These are phyloP conservation scores for Sogatella furcifera DNA, from an alignment of 1,140 invertebrate genomes.

Conservation along the genomic window DNA sequence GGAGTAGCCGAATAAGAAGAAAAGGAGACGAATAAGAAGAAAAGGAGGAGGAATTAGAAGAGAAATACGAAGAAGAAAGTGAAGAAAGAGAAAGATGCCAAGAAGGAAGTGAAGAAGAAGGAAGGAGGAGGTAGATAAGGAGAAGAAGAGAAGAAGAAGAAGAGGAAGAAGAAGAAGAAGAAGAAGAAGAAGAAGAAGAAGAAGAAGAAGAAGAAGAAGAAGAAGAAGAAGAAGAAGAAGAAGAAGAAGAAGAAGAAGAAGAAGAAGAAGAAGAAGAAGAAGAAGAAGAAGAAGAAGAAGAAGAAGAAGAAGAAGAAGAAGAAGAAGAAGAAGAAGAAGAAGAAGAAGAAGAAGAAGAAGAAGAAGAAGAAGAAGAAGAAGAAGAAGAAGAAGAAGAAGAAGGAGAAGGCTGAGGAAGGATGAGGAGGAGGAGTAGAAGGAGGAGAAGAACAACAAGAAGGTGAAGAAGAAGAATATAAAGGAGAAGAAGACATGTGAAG, in stretches of 20 bases:
- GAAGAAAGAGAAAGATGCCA: no score
- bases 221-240: slow-evolving; percentile 8
- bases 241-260: slow-evolving; percentile 15
- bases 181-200: slow-evolving; percentile 7
- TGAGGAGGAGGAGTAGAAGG: no score
- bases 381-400: no score
- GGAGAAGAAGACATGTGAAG: no score
- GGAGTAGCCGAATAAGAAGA: no score
- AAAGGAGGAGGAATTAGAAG: no score
- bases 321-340: slow-evolving; percentile 4
- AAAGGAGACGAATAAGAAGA: no score
- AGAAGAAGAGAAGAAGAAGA: slow-evolving; percentile 11
- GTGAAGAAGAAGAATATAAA: no score
- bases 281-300: slow-evolving; percentile 5
- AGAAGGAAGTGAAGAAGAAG: neutral
- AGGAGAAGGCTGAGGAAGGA: no score
- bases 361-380: no score
- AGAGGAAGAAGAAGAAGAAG: slow-evolving; percentile 8
- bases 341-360: neutral
- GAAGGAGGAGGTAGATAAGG: neutral
- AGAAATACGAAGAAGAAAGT: no score
- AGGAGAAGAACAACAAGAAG: no score
- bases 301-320: slow-evolving; percentile 3
- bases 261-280: slow-evolving; percentile 4
- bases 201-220: neutral